phyloP scores from a whole-genome alignment of 2,797 vertebrate species.

The Zonotrichia albicollis region DNA sequence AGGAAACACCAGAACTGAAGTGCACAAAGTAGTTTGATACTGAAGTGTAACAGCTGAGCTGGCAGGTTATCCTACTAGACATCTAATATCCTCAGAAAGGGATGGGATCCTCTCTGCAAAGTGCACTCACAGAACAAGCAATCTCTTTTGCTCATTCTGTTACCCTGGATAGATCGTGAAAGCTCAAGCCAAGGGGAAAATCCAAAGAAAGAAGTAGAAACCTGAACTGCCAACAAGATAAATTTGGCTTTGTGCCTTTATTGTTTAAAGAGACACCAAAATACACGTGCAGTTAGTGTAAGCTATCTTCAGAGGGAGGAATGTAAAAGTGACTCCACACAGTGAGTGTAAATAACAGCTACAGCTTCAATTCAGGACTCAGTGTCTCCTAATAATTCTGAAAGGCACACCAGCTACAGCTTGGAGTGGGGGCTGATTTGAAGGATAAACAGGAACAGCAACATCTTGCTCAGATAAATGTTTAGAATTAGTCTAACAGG shows the following conservation, averaged over 20 bases:
- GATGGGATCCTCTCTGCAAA: background rate
- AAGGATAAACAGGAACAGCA: background rate
- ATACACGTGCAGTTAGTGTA: background rate
- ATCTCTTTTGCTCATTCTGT: background rate
- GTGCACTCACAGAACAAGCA: background rate
- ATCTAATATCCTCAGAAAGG: background rate
- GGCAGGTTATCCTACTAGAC: background rate
- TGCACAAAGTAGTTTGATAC: background rate
- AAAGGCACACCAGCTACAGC: background rate
- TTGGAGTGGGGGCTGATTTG: background rate
- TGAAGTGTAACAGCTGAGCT: background rate
- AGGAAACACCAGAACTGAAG: background rate
- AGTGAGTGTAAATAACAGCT: background rate
- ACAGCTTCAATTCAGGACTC: background rate
- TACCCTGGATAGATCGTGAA: background rate
- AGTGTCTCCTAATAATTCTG: background rate
- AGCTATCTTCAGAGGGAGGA: background rate
- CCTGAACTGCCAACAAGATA: background rate
- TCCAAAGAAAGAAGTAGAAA: background rate
- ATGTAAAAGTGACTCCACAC: background rate
- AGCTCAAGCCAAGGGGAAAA: background rate
- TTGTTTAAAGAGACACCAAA: background rate
- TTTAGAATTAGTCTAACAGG: background rate
- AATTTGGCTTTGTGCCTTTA: background rate
- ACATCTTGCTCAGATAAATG: background rate